These are phyloP conservation scores for Formica selysi DNA, from an alignment of 1,140 invertebrate genomes.

Conservation along the genomic window DNA sequence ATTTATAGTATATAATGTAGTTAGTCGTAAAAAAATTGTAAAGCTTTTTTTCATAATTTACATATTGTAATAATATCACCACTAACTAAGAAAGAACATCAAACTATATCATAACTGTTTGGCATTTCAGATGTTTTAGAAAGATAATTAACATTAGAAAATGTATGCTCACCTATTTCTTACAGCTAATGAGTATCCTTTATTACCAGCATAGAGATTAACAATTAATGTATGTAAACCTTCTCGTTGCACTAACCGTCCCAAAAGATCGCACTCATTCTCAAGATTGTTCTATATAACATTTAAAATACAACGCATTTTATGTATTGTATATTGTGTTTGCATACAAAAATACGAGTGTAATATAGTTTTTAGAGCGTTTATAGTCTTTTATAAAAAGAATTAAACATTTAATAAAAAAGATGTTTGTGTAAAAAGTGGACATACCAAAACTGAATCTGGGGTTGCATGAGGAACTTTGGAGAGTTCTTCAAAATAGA, in stretches of 20 bases:
- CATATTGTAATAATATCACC: slow-evolving; percentile 2
- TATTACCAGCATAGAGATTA: slow-evolving; percentile 96
- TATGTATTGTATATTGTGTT: not conserved
- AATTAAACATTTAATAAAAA: not conserved
- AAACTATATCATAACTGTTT: not conserved
- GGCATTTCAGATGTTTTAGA: slow-evolving; percentile 5
- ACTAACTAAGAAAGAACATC: slow-evolving; percentile 1
- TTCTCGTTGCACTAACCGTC: slow-evolving; percentile 94
- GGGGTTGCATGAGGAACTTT: slow-evolving; percentile 84
- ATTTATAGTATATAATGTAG: not conserved
- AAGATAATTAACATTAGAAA: not conserved
- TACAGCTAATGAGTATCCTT: slow-evolving; percentile 95
- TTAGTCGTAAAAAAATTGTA: not conserved
- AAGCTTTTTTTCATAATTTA: slow-evolving; percentile 7
- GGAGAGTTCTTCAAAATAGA: slow-evolving; percentile 85
- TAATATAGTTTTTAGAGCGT: not conserved
- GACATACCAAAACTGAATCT: slow-evolving; percentile 84
- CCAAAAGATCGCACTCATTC: slow-evolving; percentile 92
- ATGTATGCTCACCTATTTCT: slow-evolving; percentile 84
- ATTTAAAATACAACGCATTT: slow-evolving; percentile 2
- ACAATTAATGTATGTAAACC: slow-evolving; percentile 95
- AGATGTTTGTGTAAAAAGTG: not conserved
- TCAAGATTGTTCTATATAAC: slow-evolving; percentile 88
- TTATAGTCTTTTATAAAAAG: not conserved
- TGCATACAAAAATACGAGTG: not conserved